These are phyloP conservation scores for Ethmia dodecea DNA, from an alignment of 2,888 invertebrate genomes.

Conservation along the genomic window DNA sequence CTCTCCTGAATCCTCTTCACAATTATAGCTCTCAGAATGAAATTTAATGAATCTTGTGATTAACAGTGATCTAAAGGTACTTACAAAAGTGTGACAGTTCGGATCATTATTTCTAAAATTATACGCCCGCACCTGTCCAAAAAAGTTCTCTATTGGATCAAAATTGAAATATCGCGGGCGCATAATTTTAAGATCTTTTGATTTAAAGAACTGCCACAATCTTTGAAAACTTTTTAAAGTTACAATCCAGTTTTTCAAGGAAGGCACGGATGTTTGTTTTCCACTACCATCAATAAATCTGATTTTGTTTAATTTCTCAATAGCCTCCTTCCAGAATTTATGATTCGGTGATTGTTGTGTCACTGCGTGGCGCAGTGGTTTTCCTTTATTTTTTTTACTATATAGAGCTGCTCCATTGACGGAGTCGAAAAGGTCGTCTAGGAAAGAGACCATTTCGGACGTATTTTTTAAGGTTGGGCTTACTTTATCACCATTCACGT, in stretches of 20 bases:
- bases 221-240: constrained; percentile 15
- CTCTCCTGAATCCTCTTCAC: constrained; percentile 19
- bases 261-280: constrained; percentile 13
- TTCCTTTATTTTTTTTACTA: constrained; percentile 10
- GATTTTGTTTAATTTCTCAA: constrained; percentile 8
- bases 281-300: constrained; percentile 10
- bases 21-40: constrained; percentile 16
- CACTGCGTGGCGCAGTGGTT: constrained; percentile 7
- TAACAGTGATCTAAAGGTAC: constrained; percentile 22
- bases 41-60: constrained; percentile 22
- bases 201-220: constrained; percentile 11
- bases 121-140: constrained; percentile 24
- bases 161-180: constrained; percentile 17
- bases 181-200: constrained; percentile 11
- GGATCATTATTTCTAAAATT: constrained; percentile 26
- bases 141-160: constrained; percentile 21
- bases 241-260: constrained; percentile 14
- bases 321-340: constrained; percentile 11
- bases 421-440: constrained; percentile 14
- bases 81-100: constrained; percentile 20
- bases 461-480: constrained; percentile 12
- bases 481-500: constrained; percentile 1
- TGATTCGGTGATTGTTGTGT: constrained; percentile 8
- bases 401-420: constrained; percentile 10
- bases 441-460: constrained; percentile 7